Evolutionary conservation across 2,113 vertebrate genomes (phyloP), one percentile per base, ranked within the genome.

Genomic region (Promerops cafer): DNA sequence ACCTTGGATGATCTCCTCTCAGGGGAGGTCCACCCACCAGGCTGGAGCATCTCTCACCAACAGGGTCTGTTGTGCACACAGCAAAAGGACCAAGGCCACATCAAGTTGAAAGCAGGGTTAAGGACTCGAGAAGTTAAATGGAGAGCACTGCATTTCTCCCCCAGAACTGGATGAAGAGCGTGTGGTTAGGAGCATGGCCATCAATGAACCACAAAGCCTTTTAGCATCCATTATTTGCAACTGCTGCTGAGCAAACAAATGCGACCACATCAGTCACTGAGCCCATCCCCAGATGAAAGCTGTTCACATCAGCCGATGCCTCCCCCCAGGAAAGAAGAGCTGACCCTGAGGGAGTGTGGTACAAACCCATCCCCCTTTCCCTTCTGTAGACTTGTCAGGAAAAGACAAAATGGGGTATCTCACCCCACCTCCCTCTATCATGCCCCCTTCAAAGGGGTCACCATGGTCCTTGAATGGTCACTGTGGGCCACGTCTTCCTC

Each of bases 181-280:
- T 97, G 97, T 98, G 97, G 97, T 98, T 95, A 93, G 94, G 69
- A 95, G 59, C 91, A 83, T 42, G 96, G 96, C 95, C 97, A 97
- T 98, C 97, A 97, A 87, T 84, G 98, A 98, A 98, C 98, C 98
- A 98, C 98, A 98, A 98, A 98, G 97, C 98, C 98, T 98, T 98
- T 98, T 98, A 98, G 96, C 91, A 63, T 98, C 97, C 98, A 98
- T 98, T 98, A 98, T 98, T 97, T 98, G 97, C 69, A n/a, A 97
- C 79, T 86, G 96, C 96, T 98, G 98, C 97, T 98, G 98, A 98
- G 87, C 98, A 97, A 98, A 98, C 98, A 98, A 96, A 91, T 96
- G 97, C 21, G 71, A 97, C 96, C 97, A 94, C 94, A 94, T 96
- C 90, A 92, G 98, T 97, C 97, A 94, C 94, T 1, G 9, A 86